A percentile compares a stretch with the other conserved stretches of the same genome.
phyloP scores from a whole-genome alignment of 2,888 invertebrate genomes.

The Polyommatus iphigenia region DNA sequence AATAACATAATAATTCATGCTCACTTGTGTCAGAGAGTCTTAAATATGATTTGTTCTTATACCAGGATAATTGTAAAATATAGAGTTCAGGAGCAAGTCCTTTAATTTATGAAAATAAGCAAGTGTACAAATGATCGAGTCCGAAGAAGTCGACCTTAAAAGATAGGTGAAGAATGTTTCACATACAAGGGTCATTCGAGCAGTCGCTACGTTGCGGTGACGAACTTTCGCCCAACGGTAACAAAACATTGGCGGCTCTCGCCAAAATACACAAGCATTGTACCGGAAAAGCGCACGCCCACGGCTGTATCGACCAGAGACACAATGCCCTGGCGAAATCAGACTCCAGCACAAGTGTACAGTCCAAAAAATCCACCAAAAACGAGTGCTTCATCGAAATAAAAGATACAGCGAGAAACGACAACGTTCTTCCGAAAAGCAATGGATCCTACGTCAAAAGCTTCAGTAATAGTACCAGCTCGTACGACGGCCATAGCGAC shows the following conservation, averaged over 20 bases:
- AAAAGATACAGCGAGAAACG: slow-evolving; percentile 61
- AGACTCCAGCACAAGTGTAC: slow-evolving; percentile 70
- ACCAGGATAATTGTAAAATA: not conserved
- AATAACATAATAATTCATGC: not conserved
- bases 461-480: slow-evolving; percentile 82
- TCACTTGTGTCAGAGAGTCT: slow-evolving; percentile 1
- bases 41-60: not conserved
- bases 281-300: slow-evolving; percentile 88
- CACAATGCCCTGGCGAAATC: slow-evolving; percentile 70
- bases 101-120: not conserved
- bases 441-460: slow-evolving; percentile 66
- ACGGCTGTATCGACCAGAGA: slow-evolving; percentile 82
- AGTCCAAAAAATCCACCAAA: slow-evolving; percentile 68
- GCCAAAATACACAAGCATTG: slow-evolving; percentile 85
- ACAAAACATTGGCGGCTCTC: slow-evolving; percentile 75
- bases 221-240: slow-evolving; percentile 69
- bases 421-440: slow-evolving; percentile 51
- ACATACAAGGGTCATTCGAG: slow-evolving; percentile 79
- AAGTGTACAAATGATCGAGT: not conserved
- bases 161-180: slow-evolving; percentile 70
- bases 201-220: slow-evolving; percentile 80
- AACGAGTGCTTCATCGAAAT: slow-evolving; percentile 72
- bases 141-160: not conserved
- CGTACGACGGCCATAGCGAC: slow-evolving; percentile 84
- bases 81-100: not conserved